Evolutionary conservation across 2,797 vertebrate genomes (phyloP).

Genomic region (Pipistrellus pipistrellus): DNA sequence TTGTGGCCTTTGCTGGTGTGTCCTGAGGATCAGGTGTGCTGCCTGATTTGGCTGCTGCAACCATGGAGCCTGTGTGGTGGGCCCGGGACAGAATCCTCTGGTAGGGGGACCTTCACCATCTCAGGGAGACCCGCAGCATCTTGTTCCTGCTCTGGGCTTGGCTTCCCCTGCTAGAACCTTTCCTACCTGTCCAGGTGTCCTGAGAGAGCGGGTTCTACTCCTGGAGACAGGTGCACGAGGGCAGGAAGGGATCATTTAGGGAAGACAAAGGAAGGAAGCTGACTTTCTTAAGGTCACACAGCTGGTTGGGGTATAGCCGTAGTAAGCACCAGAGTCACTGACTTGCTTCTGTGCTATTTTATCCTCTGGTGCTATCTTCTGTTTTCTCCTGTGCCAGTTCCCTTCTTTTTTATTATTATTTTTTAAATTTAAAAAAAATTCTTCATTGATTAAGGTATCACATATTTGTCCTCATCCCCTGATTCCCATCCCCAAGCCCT

Average conservation of each 20-base stretch:
- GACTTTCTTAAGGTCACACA: not conserved
- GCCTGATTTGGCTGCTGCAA: not conserved
- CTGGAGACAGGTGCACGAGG: not conserved
- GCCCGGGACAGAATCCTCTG: not conserved
- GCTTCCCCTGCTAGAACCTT: not conserved
- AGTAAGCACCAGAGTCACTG: not conserved
- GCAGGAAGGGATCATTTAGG: not conserved
- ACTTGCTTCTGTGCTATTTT: not conserved
- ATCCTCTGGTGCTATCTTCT: not conserved
- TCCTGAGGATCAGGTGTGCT: not conserved
- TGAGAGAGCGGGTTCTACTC: not conserved
- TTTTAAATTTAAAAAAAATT: too few relatives aligned
- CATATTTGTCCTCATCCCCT: too few relatives aligned
- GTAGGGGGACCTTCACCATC: not conserved
- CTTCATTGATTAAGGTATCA: too few relatives aligned
- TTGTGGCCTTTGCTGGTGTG: not conserved
- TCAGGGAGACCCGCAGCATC: not conserved
- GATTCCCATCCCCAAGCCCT: too few relatives aligned
- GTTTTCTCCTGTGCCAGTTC: not conserved
- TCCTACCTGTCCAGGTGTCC: not conserved
- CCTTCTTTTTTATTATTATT: not conserved
- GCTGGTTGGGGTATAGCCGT: not conserved
- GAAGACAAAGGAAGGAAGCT: not conserved
- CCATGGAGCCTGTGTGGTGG: not conserved
- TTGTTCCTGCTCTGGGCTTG: slow-evolving; percentile 2